These are phyloP conservation scores for Bucco capensis DNA, from an alignment of 2,113 vertebrate species.

Conservation along the genomic window DNA sequence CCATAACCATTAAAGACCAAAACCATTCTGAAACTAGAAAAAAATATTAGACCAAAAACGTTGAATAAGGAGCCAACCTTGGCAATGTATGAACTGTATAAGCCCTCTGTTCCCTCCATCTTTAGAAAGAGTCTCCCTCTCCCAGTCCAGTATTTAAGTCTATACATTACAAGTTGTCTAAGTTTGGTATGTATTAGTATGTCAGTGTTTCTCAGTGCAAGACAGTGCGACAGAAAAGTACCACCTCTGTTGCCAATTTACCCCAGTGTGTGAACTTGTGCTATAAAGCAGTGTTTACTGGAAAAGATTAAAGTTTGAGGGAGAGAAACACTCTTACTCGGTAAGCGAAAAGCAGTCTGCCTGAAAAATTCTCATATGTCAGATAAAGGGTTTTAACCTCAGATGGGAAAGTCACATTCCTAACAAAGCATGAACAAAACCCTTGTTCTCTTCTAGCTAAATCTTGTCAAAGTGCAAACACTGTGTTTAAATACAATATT, in stretches of 20 bases:
- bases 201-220: conserved; percentile 72
- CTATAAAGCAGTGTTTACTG: conserved; percentile 59
- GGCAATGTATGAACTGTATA: conserved; percentile 57
- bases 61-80: conserved; percentile 53
- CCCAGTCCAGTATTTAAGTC: conserved; percentile 59
- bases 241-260: conserved; percentile 30
- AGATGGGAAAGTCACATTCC: conserved; percentile 40
- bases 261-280: conserved; percentile 32
- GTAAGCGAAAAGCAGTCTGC: conserved; percentile 56
- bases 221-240: conserved; percentile 50
- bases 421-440: conserved; percentile 72
- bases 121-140: conserved; percentile 53
- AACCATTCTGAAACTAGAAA: conserved; percentile 60
- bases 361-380: conserved; percentile 24
- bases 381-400: conserved; percentile 44
- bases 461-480: conserved; percentile 68
- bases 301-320: conserved; percentile 32
- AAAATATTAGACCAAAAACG: conserved; percentile 61
- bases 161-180: conserved; percentile 65
- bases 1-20: conserved; percentile 66
- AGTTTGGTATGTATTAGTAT: conserved; percentile 66
- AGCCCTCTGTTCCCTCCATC: conserved; percentile 48
- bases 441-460: conserved; percentile 69
- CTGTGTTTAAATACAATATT: conserved; percentile 71
- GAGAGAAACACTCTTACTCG: conserved; percentile 30